Conservation (phyloP, 2,113 vertebrate genomes). For the Oxygymnocypris stewartii region DNA sequence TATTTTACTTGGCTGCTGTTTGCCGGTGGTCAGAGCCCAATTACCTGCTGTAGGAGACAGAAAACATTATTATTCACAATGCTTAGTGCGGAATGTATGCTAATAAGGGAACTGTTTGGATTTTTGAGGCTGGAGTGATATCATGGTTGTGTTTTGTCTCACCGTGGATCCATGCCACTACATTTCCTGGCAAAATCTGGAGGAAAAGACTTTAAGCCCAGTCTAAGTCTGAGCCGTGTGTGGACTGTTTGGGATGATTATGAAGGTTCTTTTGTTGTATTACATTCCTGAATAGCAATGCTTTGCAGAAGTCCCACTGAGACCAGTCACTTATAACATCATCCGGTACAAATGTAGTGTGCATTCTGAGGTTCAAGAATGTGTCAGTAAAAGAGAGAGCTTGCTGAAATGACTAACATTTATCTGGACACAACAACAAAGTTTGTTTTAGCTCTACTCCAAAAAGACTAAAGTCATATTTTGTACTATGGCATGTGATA, state of each 20-base stretch:
- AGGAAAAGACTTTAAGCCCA: conserved; percentile 35
- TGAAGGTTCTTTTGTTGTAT: conserved; percentile 70
- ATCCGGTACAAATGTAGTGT: conserved; percentile 27
- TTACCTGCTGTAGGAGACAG: conserved; percentile 63
- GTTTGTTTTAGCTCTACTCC: not conserved
- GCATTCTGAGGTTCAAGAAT: conserved; percentile 1
- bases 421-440: not conserved
- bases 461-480: not conserved
- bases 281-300: conserved; percentile 63
- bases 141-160: conserved; percentile 69
- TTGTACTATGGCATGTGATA: not conserved
- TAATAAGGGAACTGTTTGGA: conserved; percentile 69
- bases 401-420: not conserved
- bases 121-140: conserved; percentile 61
- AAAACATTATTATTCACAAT: conserved; percentile 67
- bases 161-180: conserved; percentile 42
- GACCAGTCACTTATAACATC: conserved; percentile 55
- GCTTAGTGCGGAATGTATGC: conserved; percentile 64
- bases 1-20: conserved; percentile 72
- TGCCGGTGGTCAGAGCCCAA: conserved; percentile 63
- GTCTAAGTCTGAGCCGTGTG: conserved; percentile 56
- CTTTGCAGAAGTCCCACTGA: conserved; percentile 58
- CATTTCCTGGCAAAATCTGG: conserved; percentile 43
- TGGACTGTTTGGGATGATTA: conserved; percentile 67
- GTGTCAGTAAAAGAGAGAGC: not conserved